These are phyloP conservation scores for Actinia equina DNA, from an alignment of 64 coral and sea anemone species.

Conservation along the genomic window DNA sequence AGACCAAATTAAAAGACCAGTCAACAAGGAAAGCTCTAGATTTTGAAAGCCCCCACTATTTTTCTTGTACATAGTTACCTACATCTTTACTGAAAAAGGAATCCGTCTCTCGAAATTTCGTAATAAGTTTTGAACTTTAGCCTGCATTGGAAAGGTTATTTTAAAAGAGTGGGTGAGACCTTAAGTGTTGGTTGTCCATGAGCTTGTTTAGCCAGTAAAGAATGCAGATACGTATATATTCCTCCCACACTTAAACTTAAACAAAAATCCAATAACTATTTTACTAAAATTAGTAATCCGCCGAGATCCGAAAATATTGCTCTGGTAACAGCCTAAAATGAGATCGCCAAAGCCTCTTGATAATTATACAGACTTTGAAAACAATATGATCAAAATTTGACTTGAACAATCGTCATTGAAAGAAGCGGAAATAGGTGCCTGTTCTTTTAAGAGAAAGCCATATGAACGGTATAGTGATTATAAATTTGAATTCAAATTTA, in stretches of 20 bases:
- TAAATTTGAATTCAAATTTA: too few relatives aligned
- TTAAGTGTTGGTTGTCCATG: neutral
- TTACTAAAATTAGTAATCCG: too few relatives aligned
- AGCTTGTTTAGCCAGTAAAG: neutral
- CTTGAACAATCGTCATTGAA: neutral
- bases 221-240: too few relatives aligned
- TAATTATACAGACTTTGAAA: neutral
- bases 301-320: too few relatives aligned
- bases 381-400: neutral
- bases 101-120: neutral
- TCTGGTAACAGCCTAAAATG: too few relatives aligned
- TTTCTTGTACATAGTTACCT: neutral
- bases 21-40: neutral
- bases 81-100: neutral
- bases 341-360: too few relatives aligned
- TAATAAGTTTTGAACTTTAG: neutral
- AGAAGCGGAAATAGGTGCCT: neutral
- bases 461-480: too few relatives aligned
- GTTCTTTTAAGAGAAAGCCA: neutral
- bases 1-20: neutral
- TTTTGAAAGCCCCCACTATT: neutral
- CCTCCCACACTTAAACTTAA: too few relatives aligned
- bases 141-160: neutral
- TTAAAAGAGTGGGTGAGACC: neutral
- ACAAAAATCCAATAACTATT: too few relatives aligned